These are phyloP conservation scores for Galago senegalensis DNA, from an alignment of 2,797 vertebrate species.

Conservation along the genomic window DNA sequence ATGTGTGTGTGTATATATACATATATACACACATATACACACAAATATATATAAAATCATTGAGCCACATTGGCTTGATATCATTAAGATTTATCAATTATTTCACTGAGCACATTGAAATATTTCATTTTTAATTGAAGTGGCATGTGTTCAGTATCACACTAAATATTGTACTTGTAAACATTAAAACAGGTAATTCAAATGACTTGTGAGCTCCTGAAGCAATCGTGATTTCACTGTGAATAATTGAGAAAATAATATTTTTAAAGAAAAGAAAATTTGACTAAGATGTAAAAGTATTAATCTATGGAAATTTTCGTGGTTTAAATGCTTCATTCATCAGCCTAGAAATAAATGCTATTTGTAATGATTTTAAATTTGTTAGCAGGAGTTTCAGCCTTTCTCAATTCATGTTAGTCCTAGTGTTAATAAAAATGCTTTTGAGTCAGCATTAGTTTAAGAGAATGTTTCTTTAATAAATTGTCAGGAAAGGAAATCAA, in stretches of 20 bases:
- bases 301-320: not conserved
- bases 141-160: not conserved
- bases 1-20: too few species aligned
- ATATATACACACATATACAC: too few species aligned
- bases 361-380: not conserved
- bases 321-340: not conserved
- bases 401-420: constrained; percentile 6
- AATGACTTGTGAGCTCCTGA: not conserved
- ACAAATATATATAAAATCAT: not conserved
- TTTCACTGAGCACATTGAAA: not conserved
- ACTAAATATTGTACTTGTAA: not conserved
- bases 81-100: not conserved
- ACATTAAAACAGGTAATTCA: not conserved
- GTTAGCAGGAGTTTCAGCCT: not conserved
- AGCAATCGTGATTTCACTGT: not conserved
- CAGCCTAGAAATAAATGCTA: not conserved
- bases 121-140: constrained; percentile 52
- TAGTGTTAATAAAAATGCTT: constrained; percentile 26
- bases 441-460: constrained; percentile 31
- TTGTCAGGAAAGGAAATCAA: not conserved
- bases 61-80: not conserved
- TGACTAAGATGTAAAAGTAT: not conserved
- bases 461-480: not conserved
- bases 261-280: not conserved
- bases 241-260: not conserved